Base-by-base conservation (phyloP, 2,113 vertebrate genomes). In the Leucosticte australis region DNA sequence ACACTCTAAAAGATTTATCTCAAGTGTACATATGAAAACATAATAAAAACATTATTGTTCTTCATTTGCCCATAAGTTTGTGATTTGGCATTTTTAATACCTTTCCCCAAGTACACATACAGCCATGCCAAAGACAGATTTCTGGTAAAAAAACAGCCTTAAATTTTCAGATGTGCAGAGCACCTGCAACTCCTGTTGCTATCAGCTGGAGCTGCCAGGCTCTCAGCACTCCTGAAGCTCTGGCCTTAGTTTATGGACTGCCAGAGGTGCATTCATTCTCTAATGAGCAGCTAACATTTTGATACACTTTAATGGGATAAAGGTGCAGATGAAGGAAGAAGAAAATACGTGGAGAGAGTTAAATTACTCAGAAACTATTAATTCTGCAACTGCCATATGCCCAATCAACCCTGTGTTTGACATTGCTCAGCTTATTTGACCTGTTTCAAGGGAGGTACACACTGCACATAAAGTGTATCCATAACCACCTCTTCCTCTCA, bases 251-350 rank as follows among this genome's bases (percentile, higher is more conserved):
- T 93, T 89, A 97, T 87, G 92, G 93, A 92, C 67, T 31, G 53
- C 65, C 89, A 87, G 10, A 8, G 88, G 56, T 93, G 76, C 52
- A 93, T 65, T 90, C 62, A 65, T 96, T 97, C 97, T 95, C 94
- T 92, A 96, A 31, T 67, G 78, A 96, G 88, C 84, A 92, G 76
- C 55, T 37, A 96, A 85, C 52, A 83, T 95, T 95, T 88, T 95
- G 83, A 93, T 92, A 89, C 6, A 14, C 49, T 95, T 91, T 81
- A 94, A 89, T 56, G 47, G 62, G 83, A 91, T 75, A 93, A 79
- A 70, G 83, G 68, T 10, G 14, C 53, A 85, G 82, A 83, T 65
- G 85, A 60, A 59, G 35, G 65, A 57, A 62, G 20, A 35, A 67
- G 67, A 73, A 83, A 50, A 70, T 73, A 80, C 16, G 21, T 41